Evolutionary conservation across 1,140 invertebrate genomes (phyloP), one percentile per base, ranked within the genome.

Genomic region (Platyura marginata): DNA sequence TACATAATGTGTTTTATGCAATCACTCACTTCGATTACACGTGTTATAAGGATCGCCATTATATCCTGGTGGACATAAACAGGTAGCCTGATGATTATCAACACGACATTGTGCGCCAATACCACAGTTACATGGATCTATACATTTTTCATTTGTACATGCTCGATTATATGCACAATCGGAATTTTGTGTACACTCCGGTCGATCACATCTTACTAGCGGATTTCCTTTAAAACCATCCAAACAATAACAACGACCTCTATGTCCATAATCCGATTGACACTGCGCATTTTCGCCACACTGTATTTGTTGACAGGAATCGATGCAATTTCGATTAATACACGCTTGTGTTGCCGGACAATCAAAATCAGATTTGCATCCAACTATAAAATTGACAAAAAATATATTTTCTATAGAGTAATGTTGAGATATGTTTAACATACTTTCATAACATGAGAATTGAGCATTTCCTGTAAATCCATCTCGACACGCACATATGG

Each of bases 381-480:
- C 86, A 50, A 88, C 75, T 83, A 57, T 21, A 66, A 57, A 47
- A 40, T 47, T 37, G 20, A 46, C 49, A 47, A 52, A 36, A 43
- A 44, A 46, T 42, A 40, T 48, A 44, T 41, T 42, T 43, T 44
- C 16, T 19, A 39, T 43, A 41, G 43, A 41, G 38, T 44, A 44
- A 44, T 37, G 42, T 45, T 43, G 32, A 40, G 44, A 49, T 23
- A 52, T 41, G 29, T 52, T 16, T 36, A 34, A 58, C 66, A 54
- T 68, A 81, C 77, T 74, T 62, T 80, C 73, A 49, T 75, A 72
- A 56, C 86, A 90, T 48, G 76, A 72, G 44, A 69, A 71, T 48
- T 86, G 74, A 16, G 86, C 82, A 60, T 90, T 84, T 56, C 88
- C 88, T 51, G 81, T 81, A 50, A 76, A 85, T 8, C 80, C 83